A percentile compares a stretch with the other conserved stretches of the same genome.
These are phyloP conservation scores for Decapterus maruadsi DNA, from an alignment of 2,797 vertebrate genomes.

Conservation along the genomic window DNA sequence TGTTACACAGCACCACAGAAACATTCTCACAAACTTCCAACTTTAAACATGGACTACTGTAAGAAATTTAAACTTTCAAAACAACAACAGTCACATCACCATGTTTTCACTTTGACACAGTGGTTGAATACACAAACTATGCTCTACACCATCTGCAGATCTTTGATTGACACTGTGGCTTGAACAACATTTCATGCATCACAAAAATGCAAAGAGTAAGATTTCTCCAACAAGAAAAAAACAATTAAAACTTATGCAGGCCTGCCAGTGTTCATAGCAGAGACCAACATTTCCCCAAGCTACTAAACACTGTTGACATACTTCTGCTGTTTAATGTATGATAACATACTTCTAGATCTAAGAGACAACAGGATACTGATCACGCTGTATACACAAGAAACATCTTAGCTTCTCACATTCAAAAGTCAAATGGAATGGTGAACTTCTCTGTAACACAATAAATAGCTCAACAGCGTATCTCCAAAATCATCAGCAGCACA, in stretches of 20 bases:
- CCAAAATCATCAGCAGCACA: constrained; percentile 64
- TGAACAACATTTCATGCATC: constrained; percentile 68
- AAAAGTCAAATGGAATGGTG: constrained; percentile 88
- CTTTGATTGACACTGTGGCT: constrained; percentile 36
- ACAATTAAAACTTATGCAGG: constrained; percentile 21
- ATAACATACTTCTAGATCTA: constrained; percentile 41
- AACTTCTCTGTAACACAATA: constrained; percentile 78
- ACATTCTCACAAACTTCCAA: constrained; percentile 54
- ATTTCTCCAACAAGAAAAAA: constrained; percentile 41
- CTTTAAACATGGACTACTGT: constrained; percentile 60
- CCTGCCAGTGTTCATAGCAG: constrained; percentile 27
- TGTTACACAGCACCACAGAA: constrained; percentile 79
- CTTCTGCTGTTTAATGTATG: constrained; percentile 33
- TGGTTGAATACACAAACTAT: constrained; percentile 52
- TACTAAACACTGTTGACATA: constrained; percentile 30
- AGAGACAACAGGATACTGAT: constrained; percentile 36
- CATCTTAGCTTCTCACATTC: constrained; percentile 73
- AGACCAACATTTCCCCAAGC: constrained; percentile 32
- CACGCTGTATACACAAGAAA: constrained; percentile 62
- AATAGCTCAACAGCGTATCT: constrained; percentile 63
- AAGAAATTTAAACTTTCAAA: constrained; percentile 61
- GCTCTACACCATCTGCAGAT: constrained; percentile 47
- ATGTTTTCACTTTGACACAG: constrained; percentile 44
- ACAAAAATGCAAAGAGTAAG: constrained; percentile 44
- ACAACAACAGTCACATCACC: constrained; percentile 43